phyloP scores from a whole-genome alignment of 64 coral and sea anemone genomes.

The Pachyseris speciosa region DNA sequence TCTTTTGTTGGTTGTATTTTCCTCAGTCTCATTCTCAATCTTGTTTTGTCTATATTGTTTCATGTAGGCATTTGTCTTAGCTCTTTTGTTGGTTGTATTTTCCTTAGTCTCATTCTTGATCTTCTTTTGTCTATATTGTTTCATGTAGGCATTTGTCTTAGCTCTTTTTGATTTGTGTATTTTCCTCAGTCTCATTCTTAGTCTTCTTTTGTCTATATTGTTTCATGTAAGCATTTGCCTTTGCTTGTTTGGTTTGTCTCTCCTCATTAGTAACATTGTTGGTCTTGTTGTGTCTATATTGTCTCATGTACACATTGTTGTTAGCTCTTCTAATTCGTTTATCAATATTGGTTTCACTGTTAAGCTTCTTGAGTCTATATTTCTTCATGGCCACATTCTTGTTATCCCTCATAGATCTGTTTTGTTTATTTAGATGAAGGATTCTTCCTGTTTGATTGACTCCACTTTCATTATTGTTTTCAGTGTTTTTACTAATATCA shows the following conservation, averaged over 20 bases:
- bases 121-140: background rate
- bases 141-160: background rate
- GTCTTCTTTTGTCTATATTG: background rate
- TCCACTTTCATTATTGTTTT: background rate
- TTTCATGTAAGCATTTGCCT: background rate
- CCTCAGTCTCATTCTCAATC: slow-evolving; percentile 1
- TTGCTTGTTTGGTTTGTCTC: background rate
- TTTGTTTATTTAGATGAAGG: too few relatives aligned
- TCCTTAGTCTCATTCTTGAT: slow-evolving; percentile 37
- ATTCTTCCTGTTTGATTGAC: background rate
- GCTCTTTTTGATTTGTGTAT: slow-evolving; percentile 9
- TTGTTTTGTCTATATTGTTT: background rate
- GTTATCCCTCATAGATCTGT: too few relatives aligned
- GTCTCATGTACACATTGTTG: background rate
- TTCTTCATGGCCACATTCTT: too few relatives aligned
- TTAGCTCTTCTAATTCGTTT: too few relatives aligned
- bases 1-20: background rate
- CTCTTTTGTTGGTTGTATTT: slow-evolving; percentile 14
- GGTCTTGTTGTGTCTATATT: background rate
- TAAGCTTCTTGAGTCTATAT: too few relatives aligned
- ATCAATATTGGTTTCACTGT: too few relatives aligned
- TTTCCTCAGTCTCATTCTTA: slow-evolving; percentile 37
- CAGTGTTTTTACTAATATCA: background rate
- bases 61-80: background rate
- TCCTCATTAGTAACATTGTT: slow-evolving; percentile 36